Percentiles rank a stretch among this genome's conserved stretches.
phyloP scores from a whole-genome alignment of 2,113 vertebrate genomes.

The Aplodontia rufa region DNA sequence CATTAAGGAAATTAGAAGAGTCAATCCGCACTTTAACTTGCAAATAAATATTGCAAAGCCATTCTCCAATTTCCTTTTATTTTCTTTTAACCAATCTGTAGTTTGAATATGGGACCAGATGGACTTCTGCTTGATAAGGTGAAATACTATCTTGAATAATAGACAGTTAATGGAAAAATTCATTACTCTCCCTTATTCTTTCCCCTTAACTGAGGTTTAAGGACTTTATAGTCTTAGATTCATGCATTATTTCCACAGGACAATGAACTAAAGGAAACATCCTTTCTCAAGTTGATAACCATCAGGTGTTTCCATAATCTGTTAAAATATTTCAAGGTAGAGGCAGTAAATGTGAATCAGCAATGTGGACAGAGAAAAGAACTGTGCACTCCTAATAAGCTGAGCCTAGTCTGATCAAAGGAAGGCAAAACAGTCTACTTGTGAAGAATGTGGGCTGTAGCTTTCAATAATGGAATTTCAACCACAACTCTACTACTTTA shows the following conservation, averaged over 20 bases:
- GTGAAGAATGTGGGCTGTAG: background rate
- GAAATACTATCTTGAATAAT: constrained; percentile 20
- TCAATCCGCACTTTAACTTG: background rate
- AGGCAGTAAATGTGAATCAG: background rate
- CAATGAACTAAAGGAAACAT: constrained; percentile 32
- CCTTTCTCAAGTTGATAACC: background rate
- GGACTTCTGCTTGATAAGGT: background rate
- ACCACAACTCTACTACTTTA: background rate
- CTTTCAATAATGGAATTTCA: background rate
- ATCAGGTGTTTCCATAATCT: constrained; percentile 22
- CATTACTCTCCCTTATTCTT: background rate
- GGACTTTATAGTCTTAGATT: background rate
- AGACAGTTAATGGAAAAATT: constrained; percentile 17
- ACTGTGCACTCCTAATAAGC: background rate
- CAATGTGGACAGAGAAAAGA: background rate
- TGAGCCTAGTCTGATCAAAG: background rate
- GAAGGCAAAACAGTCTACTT: background rate
- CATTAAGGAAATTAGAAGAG: constrained; percentile 53
- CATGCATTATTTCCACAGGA: background rate
- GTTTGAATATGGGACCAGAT: background rate
- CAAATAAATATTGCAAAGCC: constrained; percentile 44
- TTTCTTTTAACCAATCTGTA: constrained; percentile 47
- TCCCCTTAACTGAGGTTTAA: constrained; percentile 8
- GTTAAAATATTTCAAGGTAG: background rate
- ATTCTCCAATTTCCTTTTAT: constrained; percentile 53